Evolutionary conservation across 2,797 vertebrate species (phyloP).

Genomic region (Macropus fuliginosus): DNA sequence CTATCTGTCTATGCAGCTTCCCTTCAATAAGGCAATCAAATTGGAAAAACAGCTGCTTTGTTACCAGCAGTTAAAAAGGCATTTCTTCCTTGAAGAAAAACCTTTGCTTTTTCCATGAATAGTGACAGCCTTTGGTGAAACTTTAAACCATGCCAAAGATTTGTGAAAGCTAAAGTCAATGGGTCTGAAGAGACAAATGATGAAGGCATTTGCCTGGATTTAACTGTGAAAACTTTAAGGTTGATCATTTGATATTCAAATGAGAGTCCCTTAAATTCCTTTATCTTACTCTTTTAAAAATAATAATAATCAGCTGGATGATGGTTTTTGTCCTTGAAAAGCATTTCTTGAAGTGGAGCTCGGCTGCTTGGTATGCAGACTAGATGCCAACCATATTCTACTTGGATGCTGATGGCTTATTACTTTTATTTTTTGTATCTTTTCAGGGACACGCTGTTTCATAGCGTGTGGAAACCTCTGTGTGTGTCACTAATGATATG

Average conservation of each 20-base stretch:
- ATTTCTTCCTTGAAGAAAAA: slow-evolving; percentile 71
- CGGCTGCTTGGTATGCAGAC: slow-evolving; percentile 43
- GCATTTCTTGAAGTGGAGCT: slow-evolving; percentile 44
- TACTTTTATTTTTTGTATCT: slow-evolving; percentile 66
- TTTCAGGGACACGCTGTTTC: slow-evolving; percentile 45
- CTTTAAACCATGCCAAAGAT: slow-evolving; percentile 78
- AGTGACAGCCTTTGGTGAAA: slow-evolving; percentile 68
- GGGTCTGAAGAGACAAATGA: slow-evolving; percentile 82
- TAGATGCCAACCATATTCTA: slow-evolving; percentile 23
- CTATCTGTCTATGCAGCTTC: slow-evolving; percentile 20
- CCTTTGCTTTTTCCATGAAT: slow-evolving; percentile 72
- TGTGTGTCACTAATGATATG: slow-evolving; percentile 48
- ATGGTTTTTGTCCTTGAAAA: slow-evolving; percentile 39
- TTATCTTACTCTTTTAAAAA: slow-evolving; percentile 65
- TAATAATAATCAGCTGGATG: background rate
- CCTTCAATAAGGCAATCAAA: slow-evolving; percentile 62
- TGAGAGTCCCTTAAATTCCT: slow-evolving; percentile 68
- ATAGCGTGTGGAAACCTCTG: slow-evolving; percentile 47
- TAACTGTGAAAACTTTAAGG: slow-evolving; percentile 73
- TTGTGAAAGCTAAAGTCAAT: slow-evolving; percentile 75
- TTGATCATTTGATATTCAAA: slow-evolving; percentile 80
- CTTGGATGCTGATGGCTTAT: slow-evolving; percentile 56
- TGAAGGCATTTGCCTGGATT: slow-evolving; percentile 72
- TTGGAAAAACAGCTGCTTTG: slow-evolving; percentile 69
- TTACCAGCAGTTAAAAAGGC: slow-evolving; percentile 73